phyloP scores from a whole-genome alignment of 92 coral and sea anemone species.

The Isaurus tuberculatus region DNA sequence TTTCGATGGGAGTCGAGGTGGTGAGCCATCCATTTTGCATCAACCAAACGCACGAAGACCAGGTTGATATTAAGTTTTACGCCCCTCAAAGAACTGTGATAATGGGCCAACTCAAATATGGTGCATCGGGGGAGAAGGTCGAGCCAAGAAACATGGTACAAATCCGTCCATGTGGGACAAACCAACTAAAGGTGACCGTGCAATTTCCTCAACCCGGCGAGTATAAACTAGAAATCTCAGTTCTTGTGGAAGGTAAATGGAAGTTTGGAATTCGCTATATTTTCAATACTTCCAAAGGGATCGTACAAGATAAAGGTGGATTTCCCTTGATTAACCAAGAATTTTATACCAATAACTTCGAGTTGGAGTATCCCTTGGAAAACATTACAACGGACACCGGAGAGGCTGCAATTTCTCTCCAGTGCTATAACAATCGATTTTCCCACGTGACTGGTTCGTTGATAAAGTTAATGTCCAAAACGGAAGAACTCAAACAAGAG shows the following conservation, averaged over 20 bases:
- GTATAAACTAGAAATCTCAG: conserved; percentile 62
- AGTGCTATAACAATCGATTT: conserved; percentile 58
- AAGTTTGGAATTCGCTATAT: conserved; percentile 73
- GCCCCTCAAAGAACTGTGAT: conserved; percentile 53
- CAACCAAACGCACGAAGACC: conserved; percentile 67
- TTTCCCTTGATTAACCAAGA: conserved; percentile 69
- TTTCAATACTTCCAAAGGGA: conserved; percentile 71
- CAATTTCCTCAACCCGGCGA: conserved; percentile 85
- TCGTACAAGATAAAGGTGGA: conserved; percentile 82
- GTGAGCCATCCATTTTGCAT: conserved; percentile 78
- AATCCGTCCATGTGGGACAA: conserved; percentile 50
- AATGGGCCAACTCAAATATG: conserved; percentile 72
- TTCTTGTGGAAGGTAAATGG: conserved; percentile 69
- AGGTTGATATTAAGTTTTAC: conserved; percentile 60
- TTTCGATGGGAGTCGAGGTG: conserved; percentile 60
- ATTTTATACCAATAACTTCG: conserved; percentile 75
- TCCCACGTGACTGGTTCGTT: conserved; percentile 56
- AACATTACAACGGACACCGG: conserved; percentile 78
- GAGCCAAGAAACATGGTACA: conserved; percentile 74
- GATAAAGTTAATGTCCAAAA: conserved; percentile 42
- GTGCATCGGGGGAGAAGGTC: conserved; percentile 49
- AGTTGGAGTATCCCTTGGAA: conserved; percentile 63
- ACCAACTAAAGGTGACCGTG: conserved; percentile 56
- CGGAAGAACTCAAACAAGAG: conserved; percentile 63
- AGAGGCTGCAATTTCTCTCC: conserved; percentile 58